Base-by-base conservation (phyloP, 2,113 vertebrate species). In the Microtus oregoni region DNA sequence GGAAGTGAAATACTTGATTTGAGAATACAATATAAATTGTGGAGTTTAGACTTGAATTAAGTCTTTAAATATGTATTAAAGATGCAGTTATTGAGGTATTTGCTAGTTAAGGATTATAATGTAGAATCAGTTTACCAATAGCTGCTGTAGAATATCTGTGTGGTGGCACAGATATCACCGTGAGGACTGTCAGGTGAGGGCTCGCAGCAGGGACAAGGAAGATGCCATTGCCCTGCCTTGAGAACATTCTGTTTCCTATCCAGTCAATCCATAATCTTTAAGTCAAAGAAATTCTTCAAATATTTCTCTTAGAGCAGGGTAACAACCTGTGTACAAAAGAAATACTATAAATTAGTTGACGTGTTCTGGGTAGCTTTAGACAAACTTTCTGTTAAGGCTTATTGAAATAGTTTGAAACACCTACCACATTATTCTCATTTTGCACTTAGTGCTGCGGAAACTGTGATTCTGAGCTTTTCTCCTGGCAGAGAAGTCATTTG, bases 351-450 rank as follows among this genome's bases (percentile, higher is more conserved):
- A 58, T 68, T 91, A 50, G 13, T 81, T 86, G 87, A 32, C 67
- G 63, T 68, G 32, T 89, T 22, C 17, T 88, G 5, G 17, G 26
- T 13, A 68, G 32, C 55, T 68, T 90, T 58, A 63, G 14, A 38
- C 76, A 82, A 75, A n/a, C 41, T 63, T 81, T 70, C 28, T 79
- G 20, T 78, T 68, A 93, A 94, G 30, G 28, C 8, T 90, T 67
- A 47, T 82, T 90, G 77, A 87, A 22, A n/a, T 94, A 65, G 86
- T 81, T 92, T 90, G 44, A 90, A 90, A 63, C 81, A 68, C 35
- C 38, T 70, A 32, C 24, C 12, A 38, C 78, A 28, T 92, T 83
- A 61, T 11, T 86, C 55, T 55, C 52, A 22, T 65, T 94, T 58
- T 61, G 41, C 32, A 88, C 19, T 44, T 94, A 81, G 19, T 76